Conservation (phyloP, 2,113 vertebrate species). For the Psittacus erithacus region DNA sequence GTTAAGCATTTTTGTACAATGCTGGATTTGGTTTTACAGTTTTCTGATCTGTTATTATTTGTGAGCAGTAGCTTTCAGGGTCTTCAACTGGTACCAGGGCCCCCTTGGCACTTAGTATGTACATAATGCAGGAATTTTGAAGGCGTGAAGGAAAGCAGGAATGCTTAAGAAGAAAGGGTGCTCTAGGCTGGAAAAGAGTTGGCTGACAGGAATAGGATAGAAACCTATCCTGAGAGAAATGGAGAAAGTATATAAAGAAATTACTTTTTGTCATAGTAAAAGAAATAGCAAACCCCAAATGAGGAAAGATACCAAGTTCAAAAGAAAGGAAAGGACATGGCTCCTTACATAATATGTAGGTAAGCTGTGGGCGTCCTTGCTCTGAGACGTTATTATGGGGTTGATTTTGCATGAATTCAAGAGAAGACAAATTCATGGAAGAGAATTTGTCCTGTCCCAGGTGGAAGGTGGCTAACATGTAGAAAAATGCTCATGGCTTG, state of each 20-base stretch:
- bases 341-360: background rate
- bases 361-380: fast-evolving
- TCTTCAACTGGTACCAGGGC: background rate
- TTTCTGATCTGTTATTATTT: background rate
- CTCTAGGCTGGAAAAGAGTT: background rate
- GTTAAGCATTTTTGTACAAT: background rate
- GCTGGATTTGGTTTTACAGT: background rate
- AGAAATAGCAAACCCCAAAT: background rate
- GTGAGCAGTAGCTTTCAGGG: background rate
- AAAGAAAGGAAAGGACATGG: background rate
- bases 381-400: background rate
- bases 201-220: fast-evolving
- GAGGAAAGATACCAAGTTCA: background rate
- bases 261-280: background rate
- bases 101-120: background rate
- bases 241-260: background rate
- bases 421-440: background rate
- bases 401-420: background rate
- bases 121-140: background rate
- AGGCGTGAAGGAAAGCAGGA: background rate
- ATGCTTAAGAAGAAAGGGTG: background rate
- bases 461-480: background rate
- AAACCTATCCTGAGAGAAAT: background rate
- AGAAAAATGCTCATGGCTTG: background rate
- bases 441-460: background rate